phyloP scores from a whole-genome alignment of 2,888 invertebrate species.

The Isoperla grammatica region DNA sequence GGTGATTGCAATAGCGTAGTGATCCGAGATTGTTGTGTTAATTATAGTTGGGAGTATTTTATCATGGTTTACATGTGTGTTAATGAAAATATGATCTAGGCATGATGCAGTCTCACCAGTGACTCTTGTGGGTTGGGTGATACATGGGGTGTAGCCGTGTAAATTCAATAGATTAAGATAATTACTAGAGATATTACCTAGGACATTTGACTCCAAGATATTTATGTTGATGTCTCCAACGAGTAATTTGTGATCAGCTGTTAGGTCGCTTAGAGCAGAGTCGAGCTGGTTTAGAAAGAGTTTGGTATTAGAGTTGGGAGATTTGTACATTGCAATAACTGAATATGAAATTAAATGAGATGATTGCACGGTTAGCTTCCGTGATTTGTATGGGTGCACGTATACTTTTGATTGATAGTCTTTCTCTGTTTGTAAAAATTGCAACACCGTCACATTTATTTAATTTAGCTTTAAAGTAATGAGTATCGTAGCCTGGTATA shows the following conservation, averaged over 20 bases:
- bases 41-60: neutral
- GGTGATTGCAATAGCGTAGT: neutral
- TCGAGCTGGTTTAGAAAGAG: too few species aligned
- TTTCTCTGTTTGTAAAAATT: neutral
- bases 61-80: neutral
- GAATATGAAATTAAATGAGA: too few species aligned
- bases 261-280: too few species aligned
- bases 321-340: too few species aligned
- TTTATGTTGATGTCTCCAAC: too few species aligned
- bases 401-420: too few species aligned
- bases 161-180: neutral
- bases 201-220: too few species aligned
- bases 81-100: neutral
- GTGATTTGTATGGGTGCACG: too few species aligned
- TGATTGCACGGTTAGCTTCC: too few species aligned
- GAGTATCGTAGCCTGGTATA: neutral
- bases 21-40: neutral
- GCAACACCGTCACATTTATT: neutral
- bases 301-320: too few species aligned
- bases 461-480: slow-evolving; percentile 2
- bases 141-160: neutral
- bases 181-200: neutral
- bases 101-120: neutral
- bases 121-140: neutral
- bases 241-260: too few species aligned